A percentile compares a stretch with the other conserved stretches of the same genome.
Conservation (phyloP, 2,113 vertebrate species). For the Eulemur rufifrons region DNA sequence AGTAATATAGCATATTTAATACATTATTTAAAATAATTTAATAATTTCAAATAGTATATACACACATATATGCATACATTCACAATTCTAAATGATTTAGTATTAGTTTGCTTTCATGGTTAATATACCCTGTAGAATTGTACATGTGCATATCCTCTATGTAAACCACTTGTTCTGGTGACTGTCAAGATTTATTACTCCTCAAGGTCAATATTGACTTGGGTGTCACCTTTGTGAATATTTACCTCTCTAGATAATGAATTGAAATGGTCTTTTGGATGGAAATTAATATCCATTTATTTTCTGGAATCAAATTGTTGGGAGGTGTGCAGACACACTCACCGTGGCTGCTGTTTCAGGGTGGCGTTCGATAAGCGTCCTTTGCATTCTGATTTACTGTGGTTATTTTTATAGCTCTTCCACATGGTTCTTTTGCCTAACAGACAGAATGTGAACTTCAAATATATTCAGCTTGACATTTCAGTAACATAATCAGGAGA, state of each 20-base stretch:
- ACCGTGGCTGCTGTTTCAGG: not conserved
- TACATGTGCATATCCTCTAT: not conserved
- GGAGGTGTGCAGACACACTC: not conserved
- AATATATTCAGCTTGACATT: conserved; percentile 27
- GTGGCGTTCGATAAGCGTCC: fast-evolving
- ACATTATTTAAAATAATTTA: not conserved
- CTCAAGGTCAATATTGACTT: conserved; percentile 57
- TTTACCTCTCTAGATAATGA: conserved; percentile 48
- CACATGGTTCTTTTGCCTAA: not conserved
- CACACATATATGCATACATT: not conserved
- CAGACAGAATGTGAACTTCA: conserved; percentile 12
- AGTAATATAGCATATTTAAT: not conserved
- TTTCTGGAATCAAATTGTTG: not conserved
- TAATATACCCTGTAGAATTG: not conserved
- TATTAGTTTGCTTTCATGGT: not conserved
- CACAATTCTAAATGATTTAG: not conserved
- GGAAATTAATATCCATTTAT: conserved; percentile 58
- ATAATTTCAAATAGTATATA: not conserved
- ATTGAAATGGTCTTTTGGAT: conserved; percentile 45
- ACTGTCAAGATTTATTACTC: conserved; percentile 47
- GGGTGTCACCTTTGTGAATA: conserved; percentile 53
- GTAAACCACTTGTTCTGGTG: not conserved
- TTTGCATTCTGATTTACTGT: not conserved
- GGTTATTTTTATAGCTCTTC: not conserved
- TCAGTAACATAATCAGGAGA: not conserved